These are phyloP conservation scores for Endotricha flammealis DNA, from an alignment of 2,888 invertebrate species.

Conservation along the genomic window DNA sequence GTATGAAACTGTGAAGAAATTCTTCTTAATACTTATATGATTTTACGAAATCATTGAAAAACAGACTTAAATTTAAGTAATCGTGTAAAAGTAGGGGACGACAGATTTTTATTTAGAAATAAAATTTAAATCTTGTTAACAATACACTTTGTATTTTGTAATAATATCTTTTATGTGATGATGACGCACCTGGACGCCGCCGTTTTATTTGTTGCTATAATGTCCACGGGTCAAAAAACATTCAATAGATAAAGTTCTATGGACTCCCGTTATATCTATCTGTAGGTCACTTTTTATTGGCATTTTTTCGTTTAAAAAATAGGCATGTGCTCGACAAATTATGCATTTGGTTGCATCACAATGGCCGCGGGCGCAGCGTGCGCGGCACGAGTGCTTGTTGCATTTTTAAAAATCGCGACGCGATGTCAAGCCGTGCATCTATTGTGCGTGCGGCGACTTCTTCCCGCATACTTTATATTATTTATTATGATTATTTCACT, in stretches of 20 bases:
- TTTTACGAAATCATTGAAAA: too few relatives aligned
- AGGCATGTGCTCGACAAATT: slow-evolving; percentile 74
- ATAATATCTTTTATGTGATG: slow-evolving; percentile 51
- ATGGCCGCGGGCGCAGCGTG: slow-evolving; percentile 45
- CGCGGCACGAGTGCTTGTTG: slow-evolving; percentile 54
- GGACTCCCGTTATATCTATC: slow-evolving; percentile 61
- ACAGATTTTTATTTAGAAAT: too few relatives aligned
- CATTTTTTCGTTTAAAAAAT: slow-evolving; percentile 57
- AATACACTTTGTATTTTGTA: slow-evolving; percentile 26
- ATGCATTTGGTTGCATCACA: slow-evolving; percentile 73
- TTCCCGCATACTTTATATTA: slow-evolving; percentile 36
- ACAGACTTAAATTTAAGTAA: too few relatives aligned
- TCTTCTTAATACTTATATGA: too few relatives aligned
- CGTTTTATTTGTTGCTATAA: slow-evolving; percentile 46
- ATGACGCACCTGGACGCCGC: slow-evolving; percentile 65
- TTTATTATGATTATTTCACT: too few relatives aligned
- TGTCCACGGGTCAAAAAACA: slow-evolving; percentile 70
- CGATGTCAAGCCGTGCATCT: slow-evolving; percentile 54
- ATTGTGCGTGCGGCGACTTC: slow-evolving; percentile 47
- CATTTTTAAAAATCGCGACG: slow-evolving; percentile 57
- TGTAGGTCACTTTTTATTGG: slow-evolving; percentile 67
- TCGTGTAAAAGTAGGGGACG: too few relatives aligned
- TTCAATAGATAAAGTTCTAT: slow-evolving; percentile 61
- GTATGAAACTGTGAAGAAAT: slow-evolving; percentile 20
- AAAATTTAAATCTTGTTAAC: slow-evolving; percentile 16